Percentiles rank a stretch among this genome's conserved stretches.
Evolutionary conservation across 37 sponge, comb jelly and placozoan species (phyloP).

Genomic region (Bolinopsis microptera): DNA sequence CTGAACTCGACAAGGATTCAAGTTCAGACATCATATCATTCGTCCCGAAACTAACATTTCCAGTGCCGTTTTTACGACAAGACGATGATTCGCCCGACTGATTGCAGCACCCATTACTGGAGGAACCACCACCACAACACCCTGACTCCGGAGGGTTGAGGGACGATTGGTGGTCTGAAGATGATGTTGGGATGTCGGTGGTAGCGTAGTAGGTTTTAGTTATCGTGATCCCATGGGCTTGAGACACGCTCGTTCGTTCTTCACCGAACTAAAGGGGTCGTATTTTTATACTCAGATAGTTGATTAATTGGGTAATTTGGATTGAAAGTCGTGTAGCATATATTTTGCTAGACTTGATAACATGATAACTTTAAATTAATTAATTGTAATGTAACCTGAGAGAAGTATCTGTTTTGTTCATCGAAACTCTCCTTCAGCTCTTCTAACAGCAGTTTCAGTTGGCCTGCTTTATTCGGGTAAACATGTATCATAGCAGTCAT

Average conservation of each 20-base stretch:
- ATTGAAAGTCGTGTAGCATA: no score
- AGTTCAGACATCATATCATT: not conserved
- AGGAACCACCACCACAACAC: not conserved
- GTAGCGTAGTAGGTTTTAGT: no score
- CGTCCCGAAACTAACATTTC: not conserved
- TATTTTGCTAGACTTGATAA: no score
- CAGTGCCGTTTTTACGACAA: not conserved
- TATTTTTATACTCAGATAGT: no score
- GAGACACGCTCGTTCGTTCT: no score
- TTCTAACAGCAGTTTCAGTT: conserved; percentile 33
- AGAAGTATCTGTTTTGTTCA: conserved; percentile 3
- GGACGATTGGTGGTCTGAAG: not conserved
- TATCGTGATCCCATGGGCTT: no score
- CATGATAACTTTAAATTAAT: no score
- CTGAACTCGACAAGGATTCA: not conserved
- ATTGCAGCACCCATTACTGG: not conserved
- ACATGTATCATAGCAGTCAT: not conserved
- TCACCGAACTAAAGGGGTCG: no score
- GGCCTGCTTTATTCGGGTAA: not conserved
- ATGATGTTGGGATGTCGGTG: not conserved
- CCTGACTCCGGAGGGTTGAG: not conserved
- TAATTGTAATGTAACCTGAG: not conserved
- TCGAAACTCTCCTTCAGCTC: conserved; percentile 11
- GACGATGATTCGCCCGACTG: not conserved
- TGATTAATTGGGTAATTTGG: no score